A percentile compares a stretch with the other conserved stretches of the same genome.
Evolutionary conservation across 1,140 invertebrate genomes (phyloP).

Genomic region (Mactra quadrangularis): DNA sequence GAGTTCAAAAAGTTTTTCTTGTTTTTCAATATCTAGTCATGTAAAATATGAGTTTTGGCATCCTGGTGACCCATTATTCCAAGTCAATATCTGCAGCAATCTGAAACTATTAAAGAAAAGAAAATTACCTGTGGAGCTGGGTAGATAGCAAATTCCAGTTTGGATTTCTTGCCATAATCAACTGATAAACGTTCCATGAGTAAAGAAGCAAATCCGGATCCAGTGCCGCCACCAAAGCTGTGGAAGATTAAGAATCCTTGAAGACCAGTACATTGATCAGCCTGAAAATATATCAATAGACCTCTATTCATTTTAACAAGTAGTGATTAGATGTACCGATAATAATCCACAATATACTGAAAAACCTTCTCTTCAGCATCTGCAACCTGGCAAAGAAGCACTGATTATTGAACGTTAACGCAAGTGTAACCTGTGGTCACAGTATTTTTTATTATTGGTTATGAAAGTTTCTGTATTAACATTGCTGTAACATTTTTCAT

Average conservation of each 20-base stretch:
- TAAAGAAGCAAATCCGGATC: slow-evolving; percentile 93
- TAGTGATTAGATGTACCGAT: background rate
- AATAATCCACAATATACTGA: too few species aligned
- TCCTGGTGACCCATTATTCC: too few species aligned
- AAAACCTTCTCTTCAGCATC: background rate
- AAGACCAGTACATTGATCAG: slow-evolving; percentile 91
- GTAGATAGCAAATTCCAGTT: slow-evolving; percentile 85
- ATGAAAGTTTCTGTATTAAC: too few species aligned
- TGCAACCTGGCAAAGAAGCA: background rate
- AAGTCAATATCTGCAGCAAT: too few species aligned
- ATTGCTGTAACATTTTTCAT: too few species aligned
- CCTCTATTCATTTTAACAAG: background rate
- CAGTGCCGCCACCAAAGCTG: slow-evolving; percentile 88
- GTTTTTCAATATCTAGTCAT: too few species aligned
- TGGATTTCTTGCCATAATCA: slow-evolving; percentile 95
- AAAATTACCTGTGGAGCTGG: slow-evolving; percentile 82
- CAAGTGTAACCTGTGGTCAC: too few species aligned
- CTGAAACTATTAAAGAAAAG: too few species aligned
- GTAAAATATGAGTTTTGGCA: too few species aligned
- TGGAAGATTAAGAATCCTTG: slow-evolving; percentile 88
- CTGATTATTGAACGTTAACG: too few species aligned
- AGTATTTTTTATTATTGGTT: too few species aligned
- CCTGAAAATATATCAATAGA: slow-evolving; percentile 70
- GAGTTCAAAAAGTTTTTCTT: too few species aligned
- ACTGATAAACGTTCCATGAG: slow-evolving; percentile 95